Base-by-base conservation (phyloP, 1,140 invertebrate species). In the Diabrotica virgifera region DNA sequence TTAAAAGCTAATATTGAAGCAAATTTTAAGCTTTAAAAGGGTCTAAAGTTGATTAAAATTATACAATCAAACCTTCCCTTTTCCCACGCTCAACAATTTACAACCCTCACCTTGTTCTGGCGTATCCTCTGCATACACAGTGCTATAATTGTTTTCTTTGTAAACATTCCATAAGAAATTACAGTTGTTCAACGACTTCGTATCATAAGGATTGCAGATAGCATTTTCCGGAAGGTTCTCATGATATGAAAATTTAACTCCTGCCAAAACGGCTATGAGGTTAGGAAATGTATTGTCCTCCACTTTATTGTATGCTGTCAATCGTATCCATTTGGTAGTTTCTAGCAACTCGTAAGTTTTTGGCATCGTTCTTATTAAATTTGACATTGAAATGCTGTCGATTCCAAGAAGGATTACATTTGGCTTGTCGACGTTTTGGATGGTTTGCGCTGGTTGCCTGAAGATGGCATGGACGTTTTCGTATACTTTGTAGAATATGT, bases 231-330 rank as follows among this genome's bases (percentile, higher is more conserved):
- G 7, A 8, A 6, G 3, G 52, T 13, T 53, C 13, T 13, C 14
- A n/a, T 53, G 40, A 2, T 14, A 36, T 1, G 35, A 58, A 58
- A 37, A 58, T n/a, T 38, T 80, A 79, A 79, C 50, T 80, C 64
- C 92, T 5, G 87, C 89, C 35, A 93, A 79, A 6, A 90, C 77
- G 0, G 91, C 88, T 82, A 94, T 89, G 24, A 94, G 74, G 78
- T 94, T 94, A 0, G 90, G 90, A 75, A 90, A 92, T 1, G 90
- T 93, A 68, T 93, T 92, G 69, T 91, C 90, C 2, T 85, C 90
- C 68, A 87, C 82, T 77, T 89, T 89, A 59, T 85, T 70, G 72
- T 86, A 88, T 0, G 86, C 86, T 36, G 80, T 75, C 9, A 87
- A 74, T 14, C 80, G 77, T 5, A 85, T 67, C 75, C 84, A 87